phyloP scores from a whole-genome alignment of 2,113 vertebrate genomes.

The Leuciscus idus region DNA sequence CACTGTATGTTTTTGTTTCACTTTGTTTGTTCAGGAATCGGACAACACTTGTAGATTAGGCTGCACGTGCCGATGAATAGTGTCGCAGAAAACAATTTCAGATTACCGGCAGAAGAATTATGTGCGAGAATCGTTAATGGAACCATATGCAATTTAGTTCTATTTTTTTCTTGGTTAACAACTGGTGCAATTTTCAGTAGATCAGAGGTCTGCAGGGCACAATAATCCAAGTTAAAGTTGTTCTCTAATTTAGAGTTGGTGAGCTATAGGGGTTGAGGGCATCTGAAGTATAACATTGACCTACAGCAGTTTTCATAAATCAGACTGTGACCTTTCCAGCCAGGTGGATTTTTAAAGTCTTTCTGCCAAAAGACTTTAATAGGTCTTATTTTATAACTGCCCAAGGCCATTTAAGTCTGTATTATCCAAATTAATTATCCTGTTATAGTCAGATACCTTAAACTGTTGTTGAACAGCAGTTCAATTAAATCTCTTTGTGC shows the following conservation, averaged over 20 bases:
- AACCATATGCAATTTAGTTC: background rate
- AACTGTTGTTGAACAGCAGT: constrained; percentile 13
- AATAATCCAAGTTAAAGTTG: constrained; percentile 13
- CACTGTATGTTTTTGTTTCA: background rate
- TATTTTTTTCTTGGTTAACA: background rate
- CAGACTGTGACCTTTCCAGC: constrained; percentile 2
- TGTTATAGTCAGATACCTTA: constrained; percentile 21
- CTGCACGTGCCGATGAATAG: background rate
- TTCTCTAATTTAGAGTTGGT: constrained; percentile 24
- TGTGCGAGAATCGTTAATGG: background rate
- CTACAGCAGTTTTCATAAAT: constrained; percentile 16
- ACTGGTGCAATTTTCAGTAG: background rate
- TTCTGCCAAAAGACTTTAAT: constrained; percentile 24
- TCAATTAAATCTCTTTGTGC: constrained; percentile 31
- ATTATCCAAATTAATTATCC: constrained; percentile 32
- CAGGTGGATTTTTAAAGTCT: constrained; percentile 11
- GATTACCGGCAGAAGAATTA: background rate
- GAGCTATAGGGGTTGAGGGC: background rate
- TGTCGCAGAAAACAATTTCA: background rate
- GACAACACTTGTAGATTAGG: background rate
- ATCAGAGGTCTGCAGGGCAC: constrained; percentile 13
- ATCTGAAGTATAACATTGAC: constrained; percentile 22
- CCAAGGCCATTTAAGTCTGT: constrained; percentile 22
- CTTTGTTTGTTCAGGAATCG: background rate
- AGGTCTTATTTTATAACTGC: constrained; percentile 18